A percentile compares a stretch with the other conserved stretches of the same genome.
phyloP scores from a whole-genome alignment of 2,113 vertebrate genomes.

The Lampris incognitus region DNA sequence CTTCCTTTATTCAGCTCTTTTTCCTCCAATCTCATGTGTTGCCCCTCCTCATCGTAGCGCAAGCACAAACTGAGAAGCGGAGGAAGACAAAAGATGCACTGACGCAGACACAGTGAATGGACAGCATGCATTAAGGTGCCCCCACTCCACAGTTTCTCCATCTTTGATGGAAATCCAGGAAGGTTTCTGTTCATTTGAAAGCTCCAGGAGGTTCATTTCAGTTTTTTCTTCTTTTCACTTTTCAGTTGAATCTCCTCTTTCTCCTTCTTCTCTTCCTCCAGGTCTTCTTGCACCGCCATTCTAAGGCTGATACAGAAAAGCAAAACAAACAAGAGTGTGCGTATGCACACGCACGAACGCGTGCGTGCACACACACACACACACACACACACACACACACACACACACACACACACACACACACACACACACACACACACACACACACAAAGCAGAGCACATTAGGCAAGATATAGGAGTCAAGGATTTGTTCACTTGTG shows the following conservation, averaged over 20 bases:
- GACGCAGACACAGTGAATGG: constrained; percentile 36
- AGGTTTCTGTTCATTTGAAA: not conserved
- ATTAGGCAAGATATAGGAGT: too few species aligned
- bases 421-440: not conserved
- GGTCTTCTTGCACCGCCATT: constrained; percentile 90
- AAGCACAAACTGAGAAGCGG: constrained; percentile 50
- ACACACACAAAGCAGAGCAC: not conserved
- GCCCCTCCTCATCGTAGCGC: constrained; percentile 64
- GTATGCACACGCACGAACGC: not conserved
- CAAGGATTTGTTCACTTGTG: too few species aligned
- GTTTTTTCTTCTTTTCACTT: constrained; percentile 85
- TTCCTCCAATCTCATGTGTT: constrained; percentile 54
- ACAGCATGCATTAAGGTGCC: not conserved
- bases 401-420: not conserved
- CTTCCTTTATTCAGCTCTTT: constrained; percentile 52
- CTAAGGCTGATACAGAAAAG: constrained; percentile 81
- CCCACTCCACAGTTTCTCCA: not conserved
- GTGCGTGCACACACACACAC: not conserved
- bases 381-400: not conserved
- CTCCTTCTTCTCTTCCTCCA: constrained; percentile 89
- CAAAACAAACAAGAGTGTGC: constrained; percentile 14
- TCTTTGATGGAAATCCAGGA: not conserved
- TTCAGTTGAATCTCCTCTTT: constrained; percentile 86
- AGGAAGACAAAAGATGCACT: constrained; percentile 25
- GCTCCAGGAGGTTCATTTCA: constrained; percentile 62